Base-by-base conservation (phyloP, 2,888 invertebrate species). In the Blastobasis lacticolella region DNA sequence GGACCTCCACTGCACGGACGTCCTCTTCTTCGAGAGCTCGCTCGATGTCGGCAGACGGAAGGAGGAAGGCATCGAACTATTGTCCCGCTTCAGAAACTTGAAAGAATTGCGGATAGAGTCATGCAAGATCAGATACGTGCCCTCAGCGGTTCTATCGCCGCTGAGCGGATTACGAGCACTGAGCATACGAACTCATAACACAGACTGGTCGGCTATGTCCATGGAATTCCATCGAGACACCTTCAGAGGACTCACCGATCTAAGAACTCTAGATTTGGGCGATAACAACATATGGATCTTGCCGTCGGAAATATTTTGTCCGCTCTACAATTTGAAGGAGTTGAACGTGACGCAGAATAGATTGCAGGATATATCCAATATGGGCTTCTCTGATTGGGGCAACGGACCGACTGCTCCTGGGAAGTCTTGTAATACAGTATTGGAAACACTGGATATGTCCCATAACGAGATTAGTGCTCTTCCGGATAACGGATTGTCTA, bases 121-220 rank as follows among this genome's bases (percentile, higher is more conserved):
- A 58, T 95, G 95, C 78, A 94, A 94, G 81, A 92, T 95, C 60
- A 90, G 93, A 59, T 92, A 92, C 67, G 89, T 95, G 53, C 93
- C 94, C 5, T 91, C 92, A 38, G 92, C 92, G 44, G 92, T 92
- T 49, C 87, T 95, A 62, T 87, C 91, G 37, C 90, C 92, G 48
- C 85, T 94, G 41, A 90, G 90, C 63, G 92, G 92, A 64, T 80
- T 95, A 37, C 87, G 91, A 49, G 90, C 89, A 57, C 80, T 95
- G 49, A 90, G 91, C 38, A 80, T 95, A 60, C 90, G 93, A 48
- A 94, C 94, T 10, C 93, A 92, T 72, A 94, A 94, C 73, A 92
- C 93, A 38, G 94, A 94, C 69, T 94, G 94, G 94, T 93, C 94
- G 9, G 91, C 93, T 23, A 92, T 94, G 92, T 92, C 93, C 37